A percentile compares a stretch with the other conserved stretches of the same genome.
These are phyloP conservation scores for Heptranchias perlo DNA, from an alignment of 2,113 vertebrate species.

Conservation along the genomic window DNA sequence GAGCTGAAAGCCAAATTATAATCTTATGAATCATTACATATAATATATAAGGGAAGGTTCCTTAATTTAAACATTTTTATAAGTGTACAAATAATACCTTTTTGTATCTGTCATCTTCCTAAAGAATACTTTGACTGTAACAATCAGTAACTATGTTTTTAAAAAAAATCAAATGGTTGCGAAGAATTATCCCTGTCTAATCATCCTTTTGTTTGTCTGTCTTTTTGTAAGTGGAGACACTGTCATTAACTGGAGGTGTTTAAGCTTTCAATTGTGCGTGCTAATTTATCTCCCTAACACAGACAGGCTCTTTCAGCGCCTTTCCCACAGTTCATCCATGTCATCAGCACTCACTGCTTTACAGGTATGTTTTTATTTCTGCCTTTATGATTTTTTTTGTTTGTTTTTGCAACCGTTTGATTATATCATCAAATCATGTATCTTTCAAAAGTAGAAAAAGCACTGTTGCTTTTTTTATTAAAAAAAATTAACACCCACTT, in stretches of 20 bases:
- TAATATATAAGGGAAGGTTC: conserved; percentile 26
- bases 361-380: not conserved
- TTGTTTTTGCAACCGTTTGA: not conserved
- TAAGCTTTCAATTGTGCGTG: not conserved
- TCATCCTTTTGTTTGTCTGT: not conserved
- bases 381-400: not conserved
- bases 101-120: not conserved
- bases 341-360: not conserved
- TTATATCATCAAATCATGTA: not conserved
- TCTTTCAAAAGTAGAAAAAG: not conserved
- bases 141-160: not conserved
- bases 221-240: not conserved
- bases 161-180: conserved; percentile 4
- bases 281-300: not conserved
- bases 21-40: conserved; percentile 27
- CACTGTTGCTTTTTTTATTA: not conserved
- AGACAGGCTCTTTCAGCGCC: not conserved
- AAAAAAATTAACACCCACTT: not conserved
- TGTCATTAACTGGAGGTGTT: not conserved
- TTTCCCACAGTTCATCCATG: not conserved
- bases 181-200: not conserved
- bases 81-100: conserved; percentile 17
- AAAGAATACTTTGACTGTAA: not conserved
- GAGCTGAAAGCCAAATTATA: conserved; percentile 49
- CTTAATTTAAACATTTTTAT: conserved; percentile 32